Base-by-base conservation (phyloP, 2,888 invertebrate genomes). In the Poecilus cupreus region DNA sequence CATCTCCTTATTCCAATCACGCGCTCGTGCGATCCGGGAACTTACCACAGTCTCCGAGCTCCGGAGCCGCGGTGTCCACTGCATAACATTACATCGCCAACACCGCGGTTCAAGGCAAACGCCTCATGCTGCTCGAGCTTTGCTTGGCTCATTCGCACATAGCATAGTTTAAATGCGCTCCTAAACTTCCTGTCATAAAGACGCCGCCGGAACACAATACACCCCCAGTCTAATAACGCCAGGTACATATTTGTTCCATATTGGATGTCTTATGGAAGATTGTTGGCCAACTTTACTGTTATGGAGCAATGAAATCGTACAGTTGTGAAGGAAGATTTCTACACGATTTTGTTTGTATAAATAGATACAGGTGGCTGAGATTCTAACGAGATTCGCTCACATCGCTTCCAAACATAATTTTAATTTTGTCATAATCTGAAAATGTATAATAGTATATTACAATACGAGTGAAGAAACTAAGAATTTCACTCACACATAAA, bases 11-110 rank as follows among this genome's bases (percentile, higher is more conserved):
- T 54, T 54, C 54, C 18, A 11, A 54, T 54, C 54, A 54, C 54
- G 54, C 18, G 16, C 22, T 11, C 11, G 54, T 54, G 13, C 20
- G 54, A 22, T 54, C 54, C 54, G 20, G 54, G 54, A 54, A 54
- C 54, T 54, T 54, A 54, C 11, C 11, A 10, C 18, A 22, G 54
- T 11, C 11, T 54, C 54, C 49, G 75, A 20, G 18, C 11, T 54
- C 54, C 49, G 75, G 37, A 54, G 37, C 13, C 10, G 49, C n/a
- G 6, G 18, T 76, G 75, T 76, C 75, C 75, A 51, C 51, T 76
- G 75, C 37, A 54, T 76, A 54, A 76, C 26, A 32, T 16, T 49
- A 49, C 49, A 49, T 39, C 5, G 39, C 39, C 39, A 3, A 8
- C 32, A 32, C 2, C 32, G 32, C 32, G 32, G 32, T 32, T 32